Evolutionary conservation across 2,888 invertebrate species (phyloP).

Genomic region (Tinea pellionella): DNA sequence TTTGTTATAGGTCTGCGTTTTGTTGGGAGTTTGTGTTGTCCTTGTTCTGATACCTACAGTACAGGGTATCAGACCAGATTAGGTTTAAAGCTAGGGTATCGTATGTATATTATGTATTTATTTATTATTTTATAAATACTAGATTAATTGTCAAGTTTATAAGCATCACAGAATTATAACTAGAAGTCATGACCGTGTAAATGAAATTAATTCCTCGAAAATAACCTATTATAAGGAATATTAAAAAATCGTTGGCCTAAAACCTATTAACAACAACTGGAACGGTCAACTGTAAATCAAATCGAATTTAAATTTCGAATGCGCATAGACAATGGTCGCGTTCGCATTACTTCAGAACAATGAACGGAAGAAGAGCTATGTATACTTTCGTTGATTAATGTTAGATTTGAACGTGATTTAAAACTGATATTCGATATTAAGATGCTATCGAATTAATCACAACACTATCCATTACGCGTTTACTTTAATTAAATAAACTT

Average conservation of each 20-base stretch:
- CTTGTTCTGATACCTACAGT: no score
- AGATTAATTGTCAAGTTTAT: no score
- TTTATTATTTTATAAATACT: no score
- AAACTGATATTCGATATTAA: slow-evolving; percentile 18
- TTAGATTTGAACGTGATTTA: slow-evolving; percentile 36
- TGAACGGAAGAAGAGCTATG: slow-evolving; percentile 40
- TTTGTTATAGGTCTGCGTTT: no score
- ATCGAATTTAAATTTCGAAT: slow-evolving; percentile 27
- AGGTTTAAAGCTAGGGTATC: no score
- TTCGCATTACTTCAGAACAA: slow-evolving; percentile 36
- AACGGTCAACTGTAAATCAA: slow-evolving; percentile 14
- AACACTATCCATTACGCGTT: neutral
- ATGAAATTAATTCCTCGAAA: no score
- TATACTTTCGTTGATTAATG: slow-evolving; percentile 48
- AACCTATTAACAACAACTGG: neutral
- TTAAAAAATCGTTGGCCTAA: neutral
- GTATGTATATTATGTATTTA: no score
- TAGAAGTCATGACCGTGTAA: no score
- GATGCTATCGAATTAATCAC: neutral
- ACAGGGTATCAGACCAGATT: no score
- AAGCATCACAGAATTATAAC: no score
- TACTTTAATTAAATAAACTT: neutral
- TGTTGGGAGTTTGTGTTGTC: no score
- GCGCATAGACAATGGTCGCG: slow-evolving; percentile 32
- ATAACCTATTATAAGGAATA: no score